Evolutionary conservation across 2,888 invertebrate genomes (phyloP).

Genomic region (Dichetophora obliterata): DNA sequence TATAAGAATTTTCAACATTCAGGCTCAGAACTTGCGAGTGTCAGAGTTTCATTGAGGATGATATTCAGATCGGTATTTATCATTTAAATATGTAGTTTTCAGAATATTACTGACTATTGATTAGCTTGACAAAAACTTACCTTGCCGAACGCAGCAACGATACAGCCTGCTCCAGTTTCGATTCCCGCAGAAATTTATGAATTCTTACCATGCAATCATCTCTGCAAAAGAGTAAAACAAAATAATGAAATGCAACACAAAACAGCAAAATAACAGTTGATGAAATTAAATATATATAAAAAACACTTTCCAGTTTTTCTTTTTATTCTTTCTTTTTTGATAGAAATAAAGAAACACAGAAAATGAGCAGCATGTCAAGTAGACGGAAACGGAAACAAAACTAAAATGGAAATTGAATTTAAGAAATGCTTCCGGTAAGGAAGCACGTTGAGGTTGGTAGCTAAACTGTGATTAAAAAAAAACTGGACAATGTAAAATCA

Average conservation of each 20-base stretch:
- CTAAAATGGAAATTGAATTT: conserved; percentile 43
- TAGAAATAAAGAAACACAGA: not conserved
- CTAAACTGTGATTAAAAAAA: not conserved
- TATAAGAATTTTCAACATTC: not conserved
- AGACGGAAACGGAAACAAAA: conserved; percentile 29
- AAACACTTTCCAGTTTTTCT: not conserved
- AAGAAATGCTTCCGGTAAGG: conserved; percentile 24
- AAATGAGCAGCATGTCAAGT: not conserved
- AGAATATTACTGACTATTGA: no score
- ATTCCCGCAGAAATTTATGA: conserved; percentile 81
- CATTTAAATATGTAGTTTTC: no score
- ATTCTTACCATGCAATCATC: conserved; percentile 89
- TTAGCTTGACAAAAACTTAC: conserved; percentile 69
- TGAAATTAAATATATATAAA: not conserved
- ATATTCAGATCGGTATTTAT: no score
- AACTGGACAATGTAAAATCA: not conserved
- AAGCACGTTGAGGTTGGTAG: not conserved
- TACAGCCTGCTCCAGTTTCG: conserved; percentile 82
- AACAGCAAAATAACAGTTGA: not conserved
- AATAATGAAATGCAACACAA: conserved; percentile 35
- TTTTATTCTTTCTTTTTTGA: no score
- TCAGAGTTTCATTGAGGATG: no score
- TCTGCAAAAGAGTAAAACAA: conserved; percentile 71
- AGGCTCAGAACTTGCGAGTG: no score
- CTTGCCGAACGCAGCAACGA: conserved; percentile 85